Conservation (phyloP, 2,888 invertebrate genomes). For the Minunthozetes semirufus region DNA sequence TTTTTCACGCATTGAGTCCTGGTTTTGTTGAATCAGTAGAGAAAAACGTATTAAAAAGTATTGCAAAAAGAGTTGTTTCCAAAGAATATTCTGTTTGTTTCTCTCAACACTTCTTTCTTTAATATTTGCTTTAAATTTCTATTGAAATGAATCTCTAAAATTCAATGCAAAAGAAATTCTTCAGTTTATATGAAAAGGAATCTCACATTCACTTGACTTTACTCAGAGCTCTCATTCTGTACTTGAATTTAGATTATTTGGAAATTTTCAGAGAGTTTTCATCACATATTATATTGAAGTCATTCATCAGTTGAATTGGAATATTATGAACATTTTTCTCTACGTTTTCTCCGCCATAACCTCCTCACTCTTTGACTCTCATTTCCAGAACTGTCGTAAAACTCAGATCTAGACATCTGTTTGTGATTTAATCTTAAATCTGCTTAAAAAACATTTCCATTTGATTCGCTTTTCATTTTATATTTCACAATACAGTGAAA, state of each 20-base stretch:
- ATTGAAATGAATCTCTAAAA: background rate
- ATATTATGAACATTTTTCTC: background rate
- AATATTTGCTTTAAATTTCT: background rate
- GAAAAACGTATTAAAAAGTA: background rate
- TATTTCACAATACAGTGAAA: background rate
- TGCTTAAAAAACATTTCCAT: slow-evolving; percentile 6
- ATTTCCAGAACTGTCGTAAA: background rate
- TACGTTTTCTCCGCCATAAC: too few relatives aligned
- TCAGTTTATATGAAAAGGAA: background rate
- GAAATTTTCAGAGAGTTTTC: background rate
- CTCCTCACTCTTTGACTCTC: background rate
- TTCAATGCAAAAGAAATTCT: background rate
- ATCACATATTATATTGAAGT: background rate
- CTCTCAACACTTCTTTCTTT: background rate
- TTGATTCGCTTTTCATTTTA: background rate
- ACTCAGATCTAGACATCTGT: background rate
- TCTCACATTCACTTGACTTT: background rate
- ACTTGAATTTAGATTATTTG: background rate
- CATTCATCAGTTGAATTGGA: background rate
- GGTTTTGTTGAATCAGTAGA: too few relatives aligned
- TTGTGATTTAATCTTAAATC: slow-evolving; percentile 14
- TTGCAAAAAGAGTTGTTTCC: background rate
- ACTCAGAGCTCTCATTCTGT: background rate
- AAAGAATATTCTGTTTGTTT: background rate
- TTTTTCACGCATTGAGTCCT: too few relatives aligned